phyloP scores from a whole-genome alignment of 2,113 vertebrate genomes.

The Leucoraja erinaceus region DNA sequence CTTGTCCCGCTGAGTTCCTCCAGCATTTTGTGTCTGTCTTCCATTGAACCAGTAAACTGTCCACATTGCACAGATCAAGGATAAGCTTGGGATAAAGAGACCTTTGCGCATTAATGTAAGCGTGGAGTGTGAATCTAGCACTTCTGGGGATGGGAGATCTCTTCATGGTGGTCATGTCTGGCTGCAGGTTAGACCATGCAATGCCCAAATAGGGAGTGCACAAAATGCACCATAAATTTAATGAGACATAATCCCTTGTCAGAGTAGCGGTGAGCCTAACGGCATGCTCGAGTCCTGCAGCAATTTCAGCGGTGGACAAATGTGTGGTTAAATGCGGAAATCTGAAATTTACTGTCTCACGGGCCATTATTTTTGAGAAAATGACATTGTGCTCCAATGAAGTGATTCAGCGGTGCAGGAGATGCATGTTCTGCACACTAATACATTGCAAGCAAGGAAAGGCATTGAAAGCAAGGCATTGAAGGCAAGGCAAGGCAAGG shows the following conservation, averaged over 20 bases:
- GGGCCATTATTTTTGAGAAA: neutral
- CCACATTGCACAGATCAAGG: no score
- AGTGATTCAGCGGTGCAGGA: neutral
- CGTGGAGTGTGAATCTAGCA: neutral
- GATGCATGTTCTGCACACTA: neutral
- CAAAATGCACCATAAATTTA: neutral
- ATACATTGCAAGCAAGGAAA: no score
- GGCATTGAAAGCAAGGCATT: no score
- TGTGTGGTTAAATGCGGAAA: neutral
- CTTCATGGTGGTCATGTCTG: neutral
- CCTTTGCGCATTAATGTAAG: no score
- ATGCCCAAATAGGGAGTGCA: neutral
- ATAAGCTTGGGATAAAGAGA: no score
- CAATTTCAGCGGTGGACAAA: neutral
- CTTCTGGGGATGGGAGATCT: neutral
- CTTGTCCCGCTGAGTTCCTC: no score
- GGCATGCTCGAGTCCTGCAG: neutral
- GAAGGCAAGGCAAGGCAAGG: no score
- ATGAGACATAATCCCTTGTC: neutral
- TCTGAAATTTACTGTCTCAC: neutral
- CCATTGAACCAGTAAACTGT: no score
- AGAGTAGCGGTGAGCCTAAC: neutral
- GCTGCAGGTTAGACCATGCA: neutral
- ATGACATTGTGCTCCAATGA: no score
- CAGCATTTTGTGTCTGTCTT: no score